Evolutionary conservation across 1,140 invertebrate species (phyloP).

Genomic region (Drosophila insularis): DNA sequence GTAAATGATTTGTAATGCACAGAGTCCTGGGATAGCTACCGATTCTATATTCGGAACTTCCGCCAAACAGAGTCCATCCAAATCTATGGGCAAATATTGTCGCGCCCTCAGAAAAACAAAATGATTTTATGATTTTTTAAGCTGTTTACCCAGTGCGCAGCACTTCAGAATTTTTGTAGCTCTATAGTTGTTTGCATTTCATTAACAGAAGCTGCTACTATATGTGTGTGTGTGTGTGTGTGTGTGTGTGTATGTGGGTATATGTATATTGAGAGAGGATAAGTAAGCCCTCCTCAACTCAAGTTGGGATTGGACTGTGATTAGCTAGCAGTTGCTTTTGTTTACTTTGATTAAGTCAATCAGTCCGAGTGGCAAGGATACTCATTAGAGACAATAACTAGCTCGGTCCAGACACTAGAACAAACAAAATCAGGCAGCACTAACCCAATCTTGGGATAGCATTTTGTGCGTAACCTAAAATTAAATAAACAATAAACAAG

Average conservation of each 20-base stretch:
- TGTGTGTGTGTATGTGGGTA: not conserved
- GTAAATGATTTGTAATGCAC: constrained; percentile 67
- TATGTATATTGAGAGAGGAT: not conserved
- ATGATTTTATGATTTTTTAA: constrained; percentile 78
- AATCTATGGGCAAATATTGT: constrained; percentile 72
- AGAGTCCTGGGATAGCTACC: constrained; percentile 36
- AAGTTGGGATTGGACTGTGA: constrained; percentile 16
- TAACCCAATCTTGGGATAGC: constrained; percentile 45
- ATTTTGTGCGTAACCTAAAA: constrained; percentile 67
- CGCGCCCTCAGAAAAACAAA: constrained; percentile 24
- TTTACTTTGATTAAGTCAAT: constrained; percentile 69
- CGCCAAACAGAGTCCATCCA: constrained; percentile 52
- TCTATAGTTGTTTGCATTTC: constrained; percentile 65
- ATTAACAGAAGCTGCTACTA: constrained; percentile 68
- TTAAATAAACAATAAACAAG: constrained; percentile 63
- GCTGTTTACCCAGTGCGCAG: constrained; percentile 58
- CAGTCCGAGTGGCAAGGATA: constrained; percentile 57
- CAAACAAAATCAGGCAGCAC: constrained; percentile 47
- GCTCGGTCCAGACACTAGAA: constrained; percentile 28
- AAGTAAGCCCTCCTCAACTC: constrained; percentile 2
- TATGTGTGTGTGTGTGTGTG: not conserved
- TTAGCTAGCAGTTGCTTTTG: constrained; percentile 25
- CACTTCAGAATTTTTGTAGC: constrained; percentile 63
- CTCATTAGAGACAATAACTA: constrained; percentile 53
- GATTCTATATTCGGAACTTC: constrained; percentile 48